phyloP scores from a whole-genome alignment of 2,888 invertebrate genomes.

The Lamproptera curius region DNA sequence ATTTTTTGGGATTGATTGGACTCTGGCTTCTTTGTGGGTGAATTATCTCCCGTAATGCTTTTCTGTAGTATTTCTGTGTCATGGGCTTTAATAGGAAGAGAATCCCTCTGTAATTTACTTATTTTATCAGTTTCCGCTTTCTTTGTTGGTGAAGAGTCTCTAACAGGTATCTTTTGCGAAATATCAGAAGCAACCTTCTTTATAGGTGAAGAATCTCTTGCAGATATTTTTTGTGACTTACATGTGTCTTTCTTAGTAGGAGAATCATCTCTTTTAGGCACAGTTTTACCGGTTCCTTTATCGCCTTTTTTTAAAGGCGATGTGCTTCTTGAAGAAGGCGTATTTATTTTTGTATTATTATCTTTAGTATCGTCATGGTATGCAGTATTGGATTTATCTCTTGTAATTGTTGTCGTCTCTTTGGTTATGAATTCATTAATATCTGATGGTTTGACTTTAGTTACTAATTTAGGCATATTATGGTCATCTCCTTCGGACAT shows the following conservation, averaged over 20 bases:
- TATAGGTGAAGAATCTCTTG: constrained; percentile 4
- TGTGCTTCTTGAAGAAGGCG: constrained; percentile 1
- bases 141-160: constrained; percentile 7
- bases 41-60: constrained; percentile 24
- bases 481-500: constrained; percentile 1
- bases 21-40: constrained; percentile 37
- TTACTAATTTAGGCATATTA: background rate
- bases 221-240: constrained; percentile 16
- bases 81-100: background rate
- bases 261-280: background rate
- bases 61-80: constrained; percentile 14
- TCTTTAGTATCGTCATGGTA: background rate
- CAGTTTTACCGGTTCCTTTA: too few relatives aligned
- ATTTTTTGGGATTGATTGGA: background rate
- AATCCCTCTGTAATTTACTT: constrained; percentile 9
- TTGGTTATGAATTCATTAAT: background rate
- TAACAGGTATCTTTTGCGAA: constrained; percentile 13
- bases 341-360: background rate
- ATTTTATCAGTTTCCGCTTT: background rate
- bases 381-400: background rate
- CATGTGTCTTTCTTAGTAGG: constrained; percentile 21
- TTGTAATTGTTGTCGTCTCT: background rate
- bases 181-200: constrained; percentile 23
- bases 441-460: background rate
- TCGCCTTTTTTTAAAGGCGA: constrained; percentile 2